These are phyloP conservation scores for Urophycis tenuis DNA, from an alignment of 2,797 vertebrate genomes.

Conservation along the genomic window DNA sequence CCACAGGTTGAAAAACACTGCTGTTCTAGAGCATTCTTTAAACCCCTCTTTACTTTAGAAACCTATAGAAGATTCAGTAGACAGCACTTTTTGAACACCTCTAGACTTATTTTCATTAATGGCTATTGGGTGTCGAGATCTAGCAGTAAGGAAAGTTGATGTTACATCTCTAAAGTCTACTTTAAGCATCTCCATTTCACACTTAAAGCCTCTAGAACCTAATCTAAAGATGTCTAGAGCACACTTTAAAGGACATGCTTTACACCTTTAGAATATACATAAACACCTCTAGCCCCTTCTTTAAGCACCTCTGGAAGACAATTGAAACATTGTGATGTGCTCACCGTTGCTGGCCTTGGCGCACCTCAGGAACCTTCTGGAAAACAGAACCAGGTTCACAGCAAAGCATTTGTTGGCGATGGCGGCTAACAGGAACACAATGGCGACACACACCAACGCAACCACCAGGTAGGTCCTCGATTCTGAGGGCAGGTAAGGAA, in stretches of 20 bases:
- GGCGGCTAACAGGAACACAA: constrained; percentile 35
- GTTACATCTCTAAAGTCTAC: background rate
- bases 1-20: too few relatives aligned
- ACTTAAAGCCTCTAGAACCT: too few relatives aligned
- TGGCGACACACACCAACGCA: constrained; percentile 32
- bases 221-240: too few relatives aligned
- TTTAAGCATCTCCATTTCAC: background rate
- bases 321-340: constrained; percentile 3
- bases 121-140: too few relatives aligned
- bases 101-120: too few relatives aligned
- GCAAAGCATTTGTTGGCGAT: constrained; percentile 59
- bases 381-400: constrained; percentile 63
- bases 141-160: too few relatives aligned
- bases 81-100: too few relatives aligned
- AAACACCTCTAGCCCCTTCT: background rate
- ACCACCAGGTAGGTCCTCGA: constrained; percentile 36
- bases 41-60: too few relatives aligned
- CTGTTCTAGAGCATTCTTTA: too few relatives aligned
- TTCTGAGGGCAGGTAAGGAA: constrained; percentile 37
- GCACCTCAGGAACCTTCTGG: constrained; percentile 47
- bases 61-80: too few relatives aligned
- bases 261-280: background rate
- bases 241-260: too few relatives aligned
- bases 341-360: constrained; percentile 57
- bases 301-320: background rate